Conservation (phyloP, 2,113 vertebrate genomes). For the Chionomys nivalis region DNA sequence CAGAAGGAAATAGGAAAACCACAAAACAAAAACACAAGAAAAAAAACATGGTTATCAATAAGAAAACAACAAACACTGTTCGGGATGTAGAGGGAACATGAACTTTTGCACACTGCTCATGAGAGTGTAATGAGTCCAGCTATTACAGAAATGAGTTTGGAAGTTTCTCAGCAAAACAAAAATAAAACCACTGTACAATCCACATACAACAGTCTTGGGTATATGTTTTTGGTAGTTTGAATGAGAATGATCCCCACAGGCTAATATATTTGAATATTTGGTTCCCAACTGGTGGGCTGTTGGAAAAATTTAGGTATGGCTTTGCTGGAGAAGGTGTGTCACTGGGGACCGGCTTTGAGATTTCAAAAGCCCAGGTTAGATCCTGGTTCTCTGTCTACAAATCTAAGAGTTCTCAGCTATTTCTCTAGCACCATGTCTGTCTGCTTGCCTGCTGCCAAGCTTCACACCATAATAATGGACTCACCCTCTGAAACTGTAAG, state of each 20-base stretch:
- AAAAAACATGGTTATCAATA: neutral
- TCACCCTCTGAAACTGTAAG: neutral
- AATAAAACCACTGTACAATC: neutral
- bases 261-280: neutral
- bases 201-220: no score
- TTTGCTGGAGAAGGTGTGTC: neutral
- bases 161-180: neutral
- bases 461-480: neutral
- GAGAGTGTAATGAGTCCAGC: neutral
- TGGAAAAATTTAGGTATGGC: neutral
- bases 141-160: neutral
- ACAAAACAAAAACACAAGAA: neutral
- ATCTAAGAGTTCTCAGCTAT: neutral
- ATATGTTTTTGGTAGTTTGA: neutral
- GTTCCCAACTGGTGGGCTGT: neutral
- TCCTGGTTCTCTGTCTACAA: neutral
- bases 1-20: neutral
- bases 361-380: neutral
- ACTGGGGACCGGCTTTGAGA: neutral
- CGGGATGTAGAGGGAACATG: neutral
- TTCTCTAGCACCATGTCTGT: neutral
- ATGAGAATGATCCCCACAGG: neutral
- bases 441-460: neutral
- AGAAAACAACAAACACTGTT: neutral
- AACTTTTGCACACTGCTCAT: neutral